Evolutionary conservation across 1,140 invertebrate species (phyloP), one percentile per base, ranked within the genome.

Genomic region (Tetramorium parvispinum): DNA sequence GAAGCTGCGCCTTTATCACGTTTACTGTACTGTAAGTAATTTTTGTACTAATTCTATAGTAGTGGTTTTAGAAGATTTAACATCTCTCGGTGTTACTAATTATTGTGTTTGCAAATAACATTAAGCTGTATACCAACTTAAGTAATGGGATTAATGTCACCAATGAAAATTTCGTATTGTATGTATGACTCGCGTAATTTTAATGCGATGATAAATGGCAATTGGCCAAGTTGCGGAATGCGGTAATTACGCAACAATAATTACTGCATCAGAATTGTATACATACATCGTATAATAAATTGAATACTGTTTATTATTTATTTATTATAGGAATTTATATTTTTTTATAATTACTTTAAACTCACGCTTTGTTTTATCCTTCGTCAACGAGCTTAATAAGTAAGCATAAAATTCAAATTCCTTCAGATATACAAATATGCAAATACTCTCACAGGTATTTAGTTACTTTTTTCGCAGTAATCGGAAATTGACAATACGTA

Each of bases 111-210:
- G 53, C 27, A 55, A 49, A 8, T 53, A 46, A 49, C 68, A 13
- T 53, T 24, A 49, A 51, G 51, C 43, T 8, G 46, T 79, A 32
- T 32, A 21, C 73, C 24, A 8, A 49, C 32, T 57, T 37, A 32
- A 27, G 21, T 85, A 88, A 88, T 75, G 40, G 46, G 37, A 87
- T 88, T 88, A 88, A 75, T 49, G 68, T 71, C 51, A 82, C 27
- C 46, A 11, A 16, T 70, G 78, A 65, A 85, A 85, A 85, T 73
- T 77, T 49, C 10, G 11, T 32, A 32, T 27, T 51, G 27, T 77
- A 27, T n/a, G 55, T 51, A 32, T 24, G 51, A 51, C 11, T 24
- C 57, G 32, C 24, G 85, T 61, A 78, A 85, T 85, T 89, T 73
- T 61, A 88, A 85, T 61, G 51, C 49, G 4, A 57, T 71, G 86